Conservation (phyloP, 53 echinoderm and acorn worm species). For the Apostichopus leukothele region DNA sequence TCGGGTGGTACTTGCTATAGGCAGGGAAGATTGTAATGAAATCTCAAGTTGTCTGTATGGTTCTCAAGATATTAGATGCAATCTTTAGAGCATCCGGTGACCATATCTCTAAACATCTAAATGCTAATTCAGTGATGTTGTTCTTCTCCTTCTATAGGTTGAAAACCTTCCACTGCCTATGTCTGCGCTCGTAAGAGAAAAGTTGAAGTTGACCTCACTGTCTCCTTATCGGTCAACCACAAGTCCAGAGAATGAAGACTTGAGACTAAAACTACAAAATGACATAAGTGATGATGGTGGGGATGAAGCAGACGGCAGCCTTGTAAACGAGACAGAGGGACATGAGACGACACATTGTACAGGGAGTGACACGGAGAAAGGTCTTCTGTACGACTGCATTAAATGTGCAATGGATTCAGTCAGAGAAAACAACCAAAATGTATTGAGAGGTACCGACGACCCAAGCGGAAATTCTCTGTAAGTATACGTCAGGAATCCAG, state of each 20-base stretch:
- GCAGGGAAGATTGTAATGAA: no score
- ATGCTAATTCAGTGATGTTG: background rate
- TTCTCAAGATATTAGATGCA: no score
- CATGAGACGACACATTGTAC: background rate
- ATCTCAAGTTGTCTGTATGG: no score
- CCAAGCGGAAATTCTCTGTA: background rate
- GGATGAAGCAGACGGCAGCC: background rate
- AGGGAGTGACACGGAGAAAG: background rate
- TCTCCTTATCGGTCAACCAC: no score
- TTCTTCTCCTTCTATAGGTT: slow-evolving; percentile 48
- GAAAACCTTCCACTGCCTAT: slow-evolving; percentile 67
- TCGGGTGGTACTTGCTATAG: no score
- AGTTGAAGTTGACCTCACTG: slow-evolving; percentile 51
- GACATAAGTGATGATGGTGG: no score
- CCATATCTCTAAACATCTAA: no score
- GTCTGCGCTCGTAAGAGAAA: slow-evolving; percentile 69
- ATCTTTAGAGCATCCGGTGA: no score
- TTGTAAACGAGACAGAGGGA: background rate
- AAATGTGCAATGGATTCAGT: slow-evolving; percentile 82
- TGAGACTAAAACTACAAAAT: background rate
- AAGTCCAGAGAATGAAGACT: no score
- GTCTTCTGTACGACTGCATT: slow-evolving; percentile 75
- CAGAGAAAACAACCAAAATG: slow-evolving; percentile 57
- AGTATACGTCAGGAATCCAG: background rate
- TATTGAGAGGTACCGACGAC: background rate